phyloP scores from a whole-genome alignment of 2,888 invertebrate genomes.

The Euspilapteryx auroguttella region DNA sequence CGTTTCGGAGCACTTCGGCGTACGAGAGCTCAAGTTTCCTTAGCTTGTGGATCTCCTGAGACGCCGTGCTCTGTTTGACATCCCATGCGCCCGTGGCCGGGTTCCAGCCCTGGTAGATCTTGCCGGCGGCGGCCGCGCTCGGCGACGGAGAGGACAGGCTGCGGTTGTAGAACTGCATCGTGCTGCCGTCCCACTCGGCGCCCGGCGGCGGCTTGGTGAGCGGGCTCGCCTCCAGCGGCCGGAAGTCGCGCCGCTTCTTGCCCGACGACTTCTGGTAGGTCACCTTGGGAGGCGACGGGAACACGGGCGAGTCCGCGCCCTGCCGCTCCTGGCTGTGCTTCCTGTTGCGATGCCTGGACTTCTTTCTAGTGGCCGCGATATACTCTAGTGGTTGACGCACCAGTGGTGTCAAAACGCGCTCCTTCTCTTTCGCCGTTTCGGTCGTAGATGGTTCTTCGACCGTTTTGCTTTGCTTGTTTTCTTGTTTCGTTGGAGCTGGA shows the following conservation, averaged over 20 bases:
- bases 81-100: constrained; percentile 50
- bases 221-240: constrained; percentile 56
- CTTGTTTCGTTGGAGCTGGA: constrained; percentile 5
- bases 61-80: constrained; percentile 69
- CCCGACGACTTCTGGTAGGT: constrained; percentile 59
- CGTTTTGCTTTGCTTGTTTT: constrained; percentile 28
- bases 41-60: constrained; percentile 80
- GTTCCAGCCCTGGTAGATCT: constrained; percentile 53
- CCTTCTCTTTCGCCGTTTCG: constrained; percentile 27
- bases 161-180: constrained; percentile 70
- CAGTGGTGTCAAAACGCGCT: constrained; percentile 63
- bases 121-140: constrained; percentile 49
- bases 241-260: constrained; percentile 62
- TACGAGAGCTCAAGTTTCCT: constrained; percentile 82
- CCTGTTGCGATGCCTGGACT: constrained; percentile 66
- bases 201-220: constrained; percentile 30
- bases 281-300: constrained; percentile 69
- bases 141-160: constrained; percentile 63
- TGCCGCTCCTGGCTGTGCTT: constrained; percentile 65
- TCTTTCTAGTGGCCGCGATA: constrained; percentile 71
- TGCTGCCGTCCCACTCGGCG: constrained; percentile 69
- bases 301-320: constrained; percentile 70
- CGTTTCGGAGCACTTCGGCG: constrained; percentile 79
- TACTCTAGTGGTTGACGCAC: constrained; percentile 77
- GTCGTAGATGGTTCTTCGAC: constrained; percentile 21